Base-by-base conservation (phyloP, 2,113 vertebrate species). In the Pituophis catenifer region DNA sequence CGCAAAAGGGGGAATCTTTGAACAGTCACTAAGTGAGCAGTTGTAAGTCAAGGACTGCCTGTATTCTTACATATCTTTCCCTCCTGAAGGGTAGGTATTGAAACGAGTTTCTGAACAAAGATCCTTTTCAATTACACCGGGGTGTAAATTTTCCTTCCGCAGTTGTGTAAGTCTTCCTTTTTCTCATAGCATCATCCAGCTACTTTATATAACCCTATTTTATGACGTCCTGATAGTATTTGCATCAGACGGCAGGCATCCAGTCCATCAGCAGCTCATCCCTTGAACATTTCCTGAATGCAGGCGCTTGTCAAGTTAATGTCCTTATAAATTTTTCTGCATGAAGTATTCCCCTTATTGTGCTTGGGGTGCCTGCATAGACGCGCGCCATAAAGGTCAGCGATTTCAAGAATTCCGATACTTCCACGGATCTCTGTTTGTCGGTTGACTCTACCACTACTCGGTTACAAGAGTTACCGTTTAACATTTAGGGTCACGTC, bases 141-240 rank as follows among this genome's bases (percentile, higher is more conserved):
- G 23, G 5, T 87, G 12, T 29, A 87, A 59, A 59, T 87, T 53
- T 87, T 87, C 8, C 23, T 90, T 29, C 29, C 50, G 9, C n/a
- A 3, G 29, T 19, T 19, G 13, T 7, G 8, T 86, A 48, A 6
- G 1, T 87, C 12, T 33, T 48, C 1, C 8, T 86, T 59, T 58
- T 10, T 17, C 54, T 87, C 44, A 50, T 15, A 88, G 38, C 89
- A 91, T 89, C 92, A 44, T 94, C 95, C 44, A 96, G 96, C 96
- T 94, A 93, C 91, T 93, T 5, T 91, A 94, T 94, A 93, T 89
- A 57, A 96, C 86, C 33, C 87, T 95, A 19, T 33, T 95, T 96
- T 96, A 97, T 96, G 95, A 96, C 95, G 94, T 96, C 93, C 95
- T 94, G 96, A 90, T 90, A 92, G 94, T 89, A 88, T 96, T 93